Evolutionary conservation across 2,797 vertebrate genomes (phyloP).

Genomic region (Pygocentrus nattereri): DNA sequence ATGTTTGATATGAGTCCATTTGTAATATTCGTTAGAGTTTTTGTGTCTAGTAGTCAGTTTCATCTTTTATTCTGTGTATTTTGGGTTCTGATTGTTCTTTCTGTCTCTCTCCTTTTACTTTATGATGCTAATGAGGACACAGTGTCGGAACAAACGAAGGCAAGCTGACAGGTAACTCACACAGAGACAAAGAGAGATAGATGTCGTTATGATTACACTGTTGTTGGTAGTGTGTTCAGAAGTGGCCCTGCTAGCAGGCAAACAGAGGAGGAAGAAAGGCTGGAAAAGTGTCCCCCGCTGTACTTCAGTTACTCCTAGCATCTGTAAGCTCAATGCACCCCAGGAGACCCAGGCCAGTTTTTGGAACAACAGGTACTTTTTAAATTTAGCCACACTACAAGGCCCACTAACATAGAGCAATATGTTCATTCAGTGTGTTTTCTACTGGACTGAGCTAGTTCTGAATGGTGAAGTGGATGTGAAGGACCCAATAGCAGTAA

Average conservation of each 20-base stretch:
- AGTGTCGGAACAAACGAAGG: slow-evolving; percentile 29
- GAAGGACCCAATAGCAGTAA: not conserved
- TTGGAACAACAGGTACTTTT: not conserved
- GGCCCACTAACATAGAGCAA: not conserved
- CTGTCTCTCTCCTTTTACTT: slow-evolving; percentile 45
- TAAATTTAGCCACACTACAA: not conserved
- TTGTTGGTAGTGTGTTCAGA: not conserved
- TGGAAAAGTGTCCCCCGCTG: not conserved
- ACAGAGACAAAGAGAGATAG: slow-evolving; percentile 19
- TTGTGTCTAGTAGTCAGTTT: slow-evolving; percentile 32
- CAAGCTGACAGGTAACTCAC: slow-evolving; percentile 46
- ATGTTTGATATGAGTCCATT: slow-evolving; percentile 38
- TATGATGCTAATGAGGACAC: slow-evolving; percentile 65
- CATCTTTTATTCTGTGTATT: slow-evolving; percentile 39
- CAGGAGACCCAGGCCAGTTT: not conserved
- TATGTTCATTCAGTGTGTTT: not conserved
- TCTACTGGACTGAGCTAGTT: not conserved
- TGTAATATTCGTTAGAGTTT: slow-evolving; percentile 44
- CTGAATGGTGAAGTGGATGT: not conserved
- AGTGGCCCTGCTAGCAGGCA: not conserved
- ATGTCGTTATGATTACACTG: slow-evolving; percentile 4
- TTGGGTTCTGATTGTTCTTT: slow-evolving; percentile 35
- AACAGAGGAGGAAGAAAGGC: not conserved
- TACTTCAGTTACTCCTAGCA: not conserved
- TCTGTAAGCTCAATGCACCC: not conserved